Percentiles rank a stretch among this genome's conserved stretches.
Evolutionary conservation across 1,140 invertebrate genomes (phyloP).

Genomic region (Drosophila littoralis): DNA sequence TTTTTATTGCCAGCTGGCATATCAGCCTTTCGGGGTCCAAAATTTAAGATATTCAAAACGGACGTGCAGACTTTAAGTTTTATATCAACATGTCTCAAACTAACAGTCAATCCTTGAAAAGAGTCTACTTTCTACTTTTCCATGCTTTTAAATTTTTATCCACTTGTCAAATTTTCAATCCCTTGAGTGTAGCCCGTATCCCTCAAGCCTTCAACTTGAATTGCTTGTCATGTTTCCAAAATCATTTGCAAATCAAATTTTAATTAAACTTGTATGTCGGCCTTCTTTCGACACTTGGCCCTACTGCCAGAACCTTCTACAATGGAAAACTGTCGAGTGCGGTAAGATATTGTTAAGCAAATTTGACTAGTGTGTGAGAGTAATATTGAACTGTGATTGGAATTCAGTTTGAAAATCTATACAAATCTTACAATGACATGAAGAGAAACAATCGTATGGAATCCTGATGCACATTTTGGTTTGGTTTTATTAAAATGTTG

Average conservation of each 20-base stretch:
- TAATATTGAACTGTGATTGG: conserved; percentile 47
- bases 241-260: conserved; percentile 79
- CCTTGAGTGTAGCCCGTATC: no score
- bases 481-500: conserved; percentile 56
- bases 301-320: conserved; percentile 17
- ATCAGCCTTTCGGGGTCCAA: not conserved
- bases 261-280: conserved; percentile 56
- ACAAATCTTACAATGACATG: conserved; percentile 36
- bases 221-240: conserved; percentile 62
- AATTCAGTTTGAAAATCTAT: conserved; percentile 54
- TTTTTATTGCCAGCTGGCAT: conserved; percentile 64
- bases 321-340: conserved; percentile 39
- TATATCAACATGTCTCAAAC: not conserved
- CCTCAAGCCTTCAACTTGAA: conserved; percentile 36
- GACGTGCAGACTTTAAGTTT: no score
- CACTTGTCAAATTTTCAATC: conserved; percentile 3
- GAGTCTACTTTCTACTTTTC: not conserved
- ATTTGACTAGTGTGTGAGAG: conserved; percentile 7
- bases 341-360: conserved; percentile 52
- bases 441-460: not conserved
- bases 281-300: not conserved
- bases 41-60: not conserved
- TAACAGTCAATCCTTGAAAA: no score
- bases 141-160: conserved; percentile 3
- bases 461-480: conserved; percentile 31